Percentiles rank a stretch among this genome's conserved stretches.
Evolutionary conservation across 2,888 invertebrate genomes (phyloP).

Genomic region (Xestobium rufovillosum): DNA sequence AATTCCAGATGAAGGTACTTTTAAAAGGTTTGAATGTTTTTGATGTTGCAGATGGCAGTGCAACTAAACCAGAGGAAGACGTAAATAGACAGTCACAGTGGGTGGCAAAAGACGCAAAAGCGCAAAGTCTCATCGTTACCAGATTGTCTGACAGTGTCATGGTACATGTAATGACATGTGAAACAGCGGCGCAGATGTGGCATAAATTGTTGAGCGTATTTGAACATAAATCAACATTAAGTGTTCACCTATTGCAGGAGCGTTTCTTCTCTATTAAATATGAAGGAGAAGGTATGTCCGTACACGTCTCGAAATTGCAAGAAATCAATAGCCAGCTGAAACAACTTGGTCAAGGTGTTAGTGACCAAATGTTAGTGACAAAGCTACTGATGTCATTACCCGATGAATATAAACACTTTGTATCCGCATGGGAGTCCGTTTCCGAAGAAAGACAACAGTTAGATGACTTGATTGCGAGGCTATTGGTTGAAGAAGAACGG

Average conservation of each 20-base stretch:
- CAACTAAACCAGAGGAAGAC: slow-evolving; percentile 5
- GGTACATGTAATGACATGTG: slow-evolving; percentile 25
- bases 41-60: slow-evolving; percentile 14
- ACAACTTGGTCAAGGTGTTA: slow-evolving; percentile 6
- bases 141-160: slow-evolving; percentile 21
- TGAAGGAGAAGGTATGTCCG: slow-evolving; percentile 11
- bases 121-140: slow-evolving; percentile 27
- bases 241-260: slow-evolving; percentile 32
- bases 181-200: slow-evolving; percentile 30
- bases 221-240: slow-evolving; percentile 33
- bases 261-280: slow-evolving; percentile 29
- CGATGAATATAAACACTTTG: slow-evolving; percentile 8
- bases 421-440: slow-evolving; percentile 21
- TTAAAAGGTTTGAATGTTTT: slow-evolving; percentile 15
- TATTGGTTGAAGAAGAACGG: slow-evolving; percentile 10
- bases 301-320: slow-evolving; percentile 2
- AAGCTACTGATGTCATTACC: slow-evolving; percentile 13
- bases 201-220: slow-evolving; percentile 26
- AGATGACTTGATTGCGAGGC: slow-evolving; percentile 17
- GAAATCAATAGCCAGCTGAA: slow-evolving; percentile 7
- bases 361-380: slow-evolving; percentile 10
- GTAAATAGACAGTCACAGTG: slow-evolving; percentile 13
- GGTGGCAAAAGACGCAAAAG: slow-evolving; percentile 21
- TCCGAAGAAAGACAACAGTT: slow-evolving; percentile 16
- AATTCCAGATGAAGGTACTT: slow-evolving; percentile 16